Evolutionary conservation across 2,797 vertebrate genomes (phyloP).

Genomic region (Calcarius lapponicus): DNA sequence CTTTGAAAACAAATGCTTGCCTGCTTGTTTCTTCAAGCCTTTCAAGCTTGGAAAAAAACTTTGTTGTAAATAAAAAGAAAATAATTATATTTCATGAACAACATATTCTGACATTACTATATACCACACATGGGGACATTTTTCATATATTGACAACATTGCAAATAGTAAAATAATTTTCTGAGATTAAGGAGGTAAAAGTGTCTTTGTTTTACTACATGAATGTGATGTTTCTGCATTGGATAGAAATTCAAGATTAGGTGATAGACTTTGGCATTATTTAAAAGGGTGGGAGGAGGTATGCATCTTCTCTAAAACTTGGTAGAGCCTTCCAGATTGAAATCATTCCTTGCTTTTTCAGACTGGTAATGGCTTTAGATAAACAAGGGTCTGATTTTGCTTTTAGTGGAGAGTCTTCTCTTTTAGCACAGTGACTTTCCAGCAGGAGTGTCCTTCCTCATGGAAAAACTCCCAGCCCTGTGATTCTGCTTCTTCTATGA

Average conservation of each 20-base stretch:
- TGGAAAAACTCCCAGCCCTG: background rate
- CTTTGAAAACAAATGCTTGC: background rate
- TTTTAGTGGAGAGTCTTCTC: background rate
- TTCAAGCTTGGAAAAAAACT: background rate
- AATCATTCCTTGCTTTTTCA: background rate
- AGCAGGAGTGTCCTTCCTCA: background rate
- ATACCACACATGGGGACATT: background rate
- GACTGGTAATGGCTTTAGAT: background rate
- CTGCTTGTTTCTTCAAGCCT: background rate
- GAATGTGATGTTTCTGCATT: background rate
- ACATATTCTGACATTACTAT: background rate
- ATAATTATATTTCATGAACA: background rate
- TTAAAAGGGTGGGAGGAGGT: background rate
- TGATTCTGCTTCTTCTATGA: background rate
- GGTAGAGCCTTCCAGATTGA: background rate
- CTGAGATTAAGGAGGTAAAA: background rate
- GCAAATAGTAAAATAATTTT: background rate
- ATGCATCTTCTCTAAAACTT: background rate
- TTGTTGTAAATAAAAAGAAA: background rate
- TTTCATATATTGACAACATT: background rate
- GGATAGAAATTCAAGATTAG: background rate
- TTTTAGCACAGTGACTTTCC: background rate
- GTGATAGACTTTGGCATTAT: background rate
- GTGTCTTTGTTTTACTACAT: background rate
- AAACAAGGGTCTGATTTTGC: background rate